Evolutionary conservation across 1,140 invertebrate genomes (phyloP).

Genomic region (Zaprionus ornatus): DNA sequence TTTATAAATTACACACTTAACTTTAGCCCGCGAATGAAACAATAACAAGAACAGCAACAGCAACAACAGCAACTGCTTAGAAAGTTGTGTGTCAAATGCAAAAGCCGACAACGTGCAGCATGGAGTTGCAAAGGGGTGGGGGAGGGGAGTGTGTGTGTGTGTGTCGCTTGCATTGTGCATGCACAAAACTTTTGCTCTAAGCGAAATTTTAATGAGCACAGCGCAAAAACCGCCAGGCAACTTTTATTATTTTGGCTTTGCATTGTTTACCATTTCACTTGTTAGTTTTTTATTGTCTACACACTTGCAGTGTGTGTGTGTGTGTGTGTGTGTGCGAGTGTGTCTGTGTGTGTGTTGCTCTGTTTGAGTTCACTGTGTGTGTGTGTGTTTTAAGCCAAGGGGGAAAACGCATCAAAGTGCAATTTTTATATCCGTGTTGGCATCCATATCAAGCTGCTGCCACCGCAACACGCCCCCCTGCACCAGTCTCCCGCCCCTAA

Average conservation of each 20-base stretch:
- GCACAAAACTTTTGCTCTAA: constrained; percentile 48
- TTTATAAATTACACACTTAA: constrained; percentile 77
- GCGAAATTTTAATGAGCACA: constrained; percentile 76
- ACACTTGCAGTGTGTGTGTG: background rate
- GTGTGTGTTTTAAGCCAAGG: background rate
- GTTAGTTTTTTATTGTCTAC: constrained; percentile 15
- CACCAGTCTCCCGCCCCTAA: background rate
- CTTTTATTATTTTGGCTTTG: constrained; percentile 65
- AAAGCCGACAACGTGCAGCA: constrained; percentile 38
- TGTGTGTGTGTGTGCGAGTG: background rate
- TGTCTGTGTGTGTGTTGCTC: constrained; percentile 12
- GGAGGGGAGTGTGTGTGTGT: constrained; percentile 30
- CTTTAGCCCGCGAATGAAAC: constrained; percentile 28
- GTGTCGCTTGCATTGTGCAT: constrained; percentile 36
- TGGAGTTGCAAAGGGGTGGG: background rate
- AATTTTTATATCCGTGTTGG: constrained; percentile 73
- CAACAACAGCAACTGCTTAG: constrained; percentile 40
- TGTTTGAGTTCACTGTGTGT: background rate
- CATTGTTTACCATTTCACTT: constrained; percentile 64
- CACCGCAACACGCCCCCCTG: background rate
- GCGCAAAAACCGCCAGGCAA: constrained; percentile 54
- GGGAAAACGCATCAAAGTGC: constrained; percentile 71
- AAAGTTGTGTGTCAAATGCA: constrained; percentile 61
- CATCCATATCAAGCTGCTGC: constrained; percentile 26
- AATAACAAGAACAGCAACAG: constrained; percentile 15